A percentile compares a stretch with the other conserved stretches of the same genome.
phyloP scores from a whole-genome alignment of 2,888 invertebrate species.

The Cephalotes varians region DNA sequence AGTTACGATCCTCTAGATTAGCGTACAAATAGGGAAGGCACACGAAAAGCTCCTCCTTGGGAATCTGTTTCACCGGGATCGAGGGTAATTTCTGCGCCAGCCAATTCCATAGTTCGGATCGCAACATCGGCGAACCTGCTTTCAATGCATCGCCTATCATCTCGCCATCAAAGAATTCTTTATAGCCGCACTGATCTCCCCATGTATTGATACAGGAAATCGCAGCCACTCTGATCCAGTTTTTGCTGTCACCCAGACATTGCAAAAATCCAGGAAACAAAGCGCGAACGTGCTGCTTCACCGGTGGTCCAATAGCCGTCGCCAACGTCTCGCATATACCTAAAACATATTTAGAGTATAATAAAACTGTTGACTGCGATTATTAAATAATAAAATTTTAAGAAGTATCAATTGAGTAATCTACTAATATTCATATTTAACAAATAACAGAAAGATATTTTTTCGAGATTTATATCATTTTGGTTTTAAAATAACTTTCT shows the following conservation, averaged over 20 bases:
- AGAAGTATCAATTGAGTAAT: background rate
- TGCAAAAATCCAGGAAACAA: conserved; percentile 94
- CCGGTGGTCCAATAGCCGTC: conserved; percentile 93
- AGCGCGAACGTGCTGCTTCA: conserved; percentile 92
- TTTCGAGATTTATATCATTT: too few relatives aligned
- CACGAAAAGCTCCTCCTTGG: conserved; percentile 92
- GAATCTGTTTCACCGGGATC: conserved; percentile 90
- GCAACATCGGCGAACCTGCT: conserved; percentile 93
- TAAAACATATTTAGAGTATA: background rate
- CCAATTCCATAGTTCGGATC: conserved; percentile 95
- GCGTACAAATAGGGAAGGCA: conserved; percentile 93
- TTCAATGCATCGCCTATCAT: conserved; percentile 95
- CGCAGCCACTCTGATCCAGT: conserved; percentile 93
- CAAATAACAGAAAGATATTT: too few relatives aligned
- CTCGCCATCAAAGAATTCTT: conserved; percentile 95
- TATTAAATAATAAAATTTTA: background rate
- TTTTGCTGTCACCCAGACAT: conserved; percentile 90
- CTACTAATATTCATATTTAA: too few relatives aligned
- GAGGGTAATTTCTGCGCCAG: conserved; percentile 92
- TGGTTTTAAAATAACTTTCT: background rate
- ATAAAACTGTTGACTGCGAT: background rate
- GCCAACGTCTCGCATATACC: conserved; percentile 94
- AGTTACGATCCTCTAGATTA: conserved; percentile 96
- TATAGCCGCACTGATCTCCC: conserved; percentile 93
- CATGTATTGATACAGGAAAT: conserved; percentile 94